These are phyloP conservation scores for Chloroceryle inda DNA, from an alignment of 2,797 vertebrate species.

Conservation along the genomic window DNA sequence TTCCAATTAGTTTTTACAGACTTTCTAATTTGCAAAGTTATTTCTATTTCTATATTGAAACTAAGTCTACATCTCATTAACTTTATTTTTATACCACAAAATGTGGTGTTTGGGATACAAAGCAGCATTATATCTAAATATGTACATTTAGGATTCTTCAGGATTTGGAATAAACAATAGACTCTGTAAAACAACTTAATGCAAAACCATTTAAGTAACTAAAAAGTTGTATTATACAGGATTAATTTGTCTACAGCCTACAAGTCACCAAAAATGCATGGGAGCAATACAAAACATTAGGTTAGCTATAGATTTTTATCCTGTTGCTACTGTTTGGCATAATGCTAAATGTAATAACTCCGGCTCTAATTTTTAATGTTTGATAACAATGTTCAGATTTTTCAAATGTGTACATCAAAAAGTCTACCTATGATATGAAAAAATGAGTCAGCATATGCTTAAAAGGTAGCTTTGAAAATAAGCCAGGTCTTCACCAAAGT, in stretches of 20 bases:
- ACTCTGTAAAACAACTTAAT: neutral
- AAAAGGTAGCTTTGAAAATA: slow-evolving; percentile 11
- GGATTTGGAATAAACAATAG: neutral
- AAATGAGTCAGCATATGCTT: neutral
- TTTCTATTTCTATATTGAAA: slow-evolving; percentile 50
- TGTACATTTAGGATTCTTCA: neutral
- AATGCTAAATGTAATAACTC: neutral
- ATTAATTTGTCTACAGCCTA: neutral
- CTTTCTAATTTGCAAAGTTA: slow-evolving; percentile 1
- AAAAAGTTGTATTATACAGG: neutral
- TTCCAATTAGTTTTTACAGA: slow-evolving; percentile 33
- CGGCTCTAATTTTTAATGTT: neutral
- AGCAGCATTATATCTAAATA: neutral
- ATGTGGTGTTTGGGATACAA: neutral
- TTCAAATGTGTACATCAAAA: neutral
- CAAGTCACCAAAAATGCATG: neutral
- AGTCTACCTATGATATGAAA: neutral
- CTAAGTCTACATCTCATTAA: slow-evolving; percentile 27
- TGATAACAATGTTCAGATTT: neutral
- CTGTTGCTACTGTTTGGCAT: neutral
- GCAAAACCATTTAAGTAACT: neutral
- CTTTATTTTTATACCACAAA: slow-evolving; percentile 19
- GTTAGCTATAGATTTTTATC: neutral
- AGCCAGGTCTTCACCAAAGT: neutral
- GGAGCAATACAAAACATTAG: neutral